Evolutionary conservation across 2,113 vertebrate genomes (phyloP).

Genomic region (Lepisosteus osseus): DNA sequence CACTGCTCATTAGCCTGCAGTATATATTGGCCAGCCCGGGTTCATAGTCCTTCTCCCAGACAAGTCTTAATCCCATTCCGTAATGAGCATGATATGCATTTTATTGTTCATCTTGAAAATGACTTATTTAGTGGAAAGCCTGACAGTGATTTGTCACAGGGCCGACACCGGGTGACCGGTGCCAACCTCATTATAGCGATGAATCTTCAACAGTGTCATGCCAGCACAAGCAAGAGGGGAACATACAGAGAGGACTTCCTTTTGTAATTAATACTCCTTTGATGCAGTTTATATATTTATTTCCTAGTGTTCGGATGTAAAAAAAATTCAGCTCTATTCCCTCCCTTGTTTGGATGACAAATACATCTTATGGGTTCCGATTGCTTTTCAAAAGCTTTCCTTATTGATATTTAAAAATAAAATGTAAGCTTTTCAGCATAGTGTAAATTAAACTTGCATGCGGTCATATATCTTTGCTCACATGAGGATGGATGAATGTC

Average conservation of each 20-base stretch:
- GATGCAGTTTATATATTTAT: slow-evolving; percentile 36
- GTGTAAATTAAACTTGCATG: not conserved
- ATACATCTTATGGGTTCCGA: slow-evolving; percentile 27
- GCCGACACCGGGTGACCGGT: slow-evolving; percentile 22
- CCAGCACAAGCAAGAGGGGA: slow-evolving; percentile 38
- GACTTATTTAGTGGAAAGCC: slow-evolving; percentile 25
- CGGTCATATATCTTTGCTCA: not conserved
- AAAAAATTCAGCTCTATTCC: slow-evolving; percentile 15
- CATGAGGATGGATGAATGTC: too few relatives aligned
- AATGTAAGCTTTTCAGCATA: slow-evolving; percentile 1
- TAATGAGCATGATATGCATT: slow-evolving; percentile 19
- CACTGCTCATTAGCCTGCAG: too few relatives aligned
- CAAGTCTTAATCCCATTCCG: not conserved
- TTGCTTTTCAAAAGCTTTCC: not conserved
- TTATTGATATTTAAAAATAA: not conserved
- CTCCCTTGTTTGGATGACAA: slow-evolving; percentile 7
- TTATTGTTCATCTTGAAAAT: slow-evolving; percentile 32
- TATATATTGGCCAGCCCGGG: too few relatives aligned
- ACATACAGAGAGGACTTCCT: slow-evolving; percentile 29
- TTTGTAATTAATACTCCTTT: slow-evolving; percentile 44
- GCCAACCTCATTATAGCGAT: slow-evolving; percentile 45
- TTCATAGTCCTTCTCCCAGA: too few relatives aligned
- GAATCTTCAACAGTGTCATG: slow-evolving; percentile 31
- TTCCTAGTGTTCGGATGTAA: slow-evolving; percentile 40
- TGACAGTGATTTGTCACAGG: slow-evolving; percentile 39